These are phyloP conservation scores for Anthrax anthrax DNA, from an alignment of 2,888 invertebrate species.

Conservation along the genomic window DNA sequence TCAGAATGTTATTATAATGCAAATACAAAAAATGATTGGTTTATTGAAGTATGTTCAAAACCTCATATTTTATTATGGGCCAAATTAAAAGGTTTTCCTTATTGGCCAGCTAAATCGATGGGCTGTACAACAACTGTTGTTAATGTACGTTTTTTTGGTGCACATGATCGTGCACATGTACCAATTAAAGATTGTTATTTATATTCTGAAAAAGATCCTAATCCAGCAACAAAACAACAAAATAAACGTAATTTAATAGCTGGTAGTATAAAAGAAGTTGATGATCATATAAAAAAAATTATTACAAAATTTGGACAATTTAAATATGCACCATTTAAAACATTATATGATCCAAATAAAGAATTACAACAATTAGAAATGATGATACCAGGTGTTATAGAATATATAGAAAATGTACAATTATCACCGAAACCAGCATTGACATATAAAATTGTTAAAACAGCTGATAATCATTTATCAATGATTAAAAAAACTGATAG, in stretches of 20 bases:
- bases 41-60: slow-evolving; percentile 77
- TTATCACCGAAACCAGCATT: slow-evolving; percentile 24
- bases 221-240: slow-evolving; percentile 32
- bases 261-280: slow-evolving; percentile 56
- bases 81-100: slow-evolving; percentile 89
- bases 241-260: slow-evolving; percentile 42
- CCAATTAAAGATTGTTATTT: slow-evolving; percentile 70
- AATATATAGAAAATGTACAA: slow-evolving; percentile 21
- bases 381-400: slow-evolving; percentile 42
- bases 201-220: slow-evolving; percentile 62
- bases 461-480: slow-evolving; percentile 30
- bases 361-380: slow-evolving; percentile 46
- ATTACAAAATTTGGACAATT: slow-evolving; percentile 57
- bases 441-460: slow-evolving; percentile 34
- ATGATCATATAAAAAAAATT: slow-evolving; percentile 59
- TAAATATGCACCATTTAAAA: slow-evolving; percentile 55
- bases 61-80: slow-evolving; percentile 93
- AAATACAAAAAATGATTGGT: slow-evolving; percentile 72
- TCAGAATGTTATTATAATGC: slow-evolving; percentile 83
- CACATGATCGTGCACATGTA: slow-evolving; percentile 88
- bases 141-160: slow-evolving; percentile 89
- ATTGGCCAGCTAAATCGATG: slow-evolving; percentile 95
- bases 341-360: slow-evolving; percentile 48
- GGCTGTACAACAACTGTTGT: slow-evolving; percentile 49
- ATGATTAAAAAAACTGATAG: slow-evolving; percentile 25